Percentiles rank a stretch among this genome's conserved stretches.
These are phyloP conservation scores for Bagarius yarrelli DNA, from an alignment of 2,113 vertebrate genomes.

Conservation along the genomic window DNA sequence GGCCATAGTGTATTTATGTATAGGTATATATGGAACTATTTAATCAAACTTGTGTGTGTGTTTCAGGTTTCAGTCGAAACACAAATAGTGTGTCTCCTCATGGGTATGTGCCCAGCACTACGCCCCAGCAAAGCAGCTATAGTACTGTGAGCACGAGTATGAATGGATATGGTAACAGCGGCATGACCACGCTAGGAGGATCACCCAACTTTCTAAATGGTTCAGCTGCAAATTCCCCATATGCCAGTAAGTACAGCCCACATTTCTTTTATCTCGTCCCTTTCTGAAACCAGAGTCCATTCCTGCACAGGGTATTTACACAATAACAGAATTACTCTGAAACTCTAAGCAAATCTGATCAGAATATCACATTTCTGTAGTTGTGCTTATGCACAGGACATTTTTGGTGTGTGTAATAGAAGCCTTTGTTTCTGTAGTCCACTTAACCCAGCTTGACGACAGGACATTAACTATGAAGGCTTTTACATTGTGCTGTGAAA, in stretches of 20 bases:
- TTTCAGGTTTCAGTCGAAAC: conserved; percentile 92
- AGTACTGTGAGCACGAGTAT: conserved; percentile 95
- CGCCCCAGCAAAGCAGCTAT: conserved; percentile 95
- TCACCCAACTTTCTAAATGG: conserved; percentile 97
- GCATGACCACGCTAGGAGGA: conserved; percentile 94
- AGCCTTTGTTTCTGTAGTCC: conserved; percentile 6
- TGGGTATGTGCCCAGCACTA: conserved; percentile 95
- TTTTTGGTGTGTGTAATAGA: not conserved
- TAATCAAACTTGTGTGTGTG: not conserved
- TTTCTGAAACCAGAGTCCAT: not conserved
- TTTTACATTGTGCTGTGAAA: conserved; percentile 15
- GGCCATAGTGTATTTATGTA: not conserved
- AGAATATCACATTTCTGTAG: conserved; percentile 9
- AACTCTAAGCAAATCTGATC: conserved; percentile 7
- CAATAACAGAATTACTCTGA: not conserved
- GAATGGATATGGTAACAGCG: conserved; percentile 92
- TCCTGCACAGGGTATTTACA: not conserved
- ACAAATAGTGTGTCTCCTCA: conserved; percentile 97
- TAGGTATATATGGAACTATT: not conserved
- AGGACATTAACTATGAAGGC: conserved; percentile 12
- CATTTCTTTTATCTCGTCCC: not conserved
- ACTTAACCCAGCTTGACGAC: conserved; percentile 17
- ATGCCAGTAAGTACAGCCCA: conserved; percentile 89
- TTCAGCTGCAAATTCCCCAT: conserved; percentile 98
- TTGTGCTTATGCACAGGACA: not conserved